phyloP scores from a whole-genome alignment of 2,888 invertebrate species.

The Eugnorisma glareosa region DNA sequence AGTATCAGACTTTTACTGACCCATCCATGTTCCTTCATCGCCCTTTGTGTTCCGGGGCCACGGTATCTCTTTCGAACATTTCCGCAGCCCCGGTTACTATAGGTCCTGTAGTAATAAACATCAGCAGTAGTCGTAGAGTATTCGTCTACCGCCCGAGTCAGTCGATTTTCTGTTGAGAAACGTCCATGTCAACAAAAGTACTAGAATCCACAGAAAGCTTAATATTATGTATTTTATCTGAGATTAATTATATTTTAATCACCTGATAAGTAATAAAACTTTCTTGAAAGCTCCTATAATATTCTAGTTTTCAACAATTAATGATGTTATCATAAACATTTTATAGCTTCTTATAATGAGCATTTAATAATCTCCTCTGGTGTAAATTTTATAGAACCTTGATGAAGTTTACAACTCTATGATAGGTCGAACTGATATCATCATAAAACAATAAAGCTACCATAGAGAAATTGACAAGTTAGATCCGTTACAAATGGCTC shows the following conservation, averaged over 20 bases:
- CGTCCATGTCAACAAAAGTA: background rate
- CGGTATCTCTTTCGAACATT: too few relatives aligned
- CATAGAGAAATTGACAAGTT: slow-evolving; percentile 10
- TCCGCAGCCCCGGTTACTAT: too few relatives aligned
- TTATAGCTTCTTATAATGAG: slow-evolving; percentile 17
- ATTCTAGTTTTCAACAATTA: slow-evolving; percentile 22
- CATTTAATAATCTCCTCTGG: slow-evolving; percentile 22
- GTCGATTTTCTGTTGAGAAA: background rate
- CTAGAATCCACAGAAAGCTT: background rate
- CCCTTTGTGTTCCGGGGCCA: too few relatives aligned
- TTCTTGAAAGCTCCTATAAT: slow-evolving; percentile 6
- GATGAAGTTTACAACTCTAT: slow-evolving; percentile 33
- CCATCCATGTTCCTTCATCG: too few relatives aligned
- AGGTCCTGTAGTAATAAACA: background rate
- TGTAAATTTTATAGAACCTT: slow-evolving; percentile 47
- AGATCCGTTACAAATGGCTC: background rate
- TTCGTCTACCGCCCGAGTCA: background rate
- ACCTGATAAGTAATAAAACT: slow-evolving; percentile 9
- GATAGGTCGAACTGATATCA: background rate
- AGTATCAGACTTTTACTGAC: too few relatives aligned
- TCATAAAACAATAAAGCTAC: slow-evolving; percentile 24
- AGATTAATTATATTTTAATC: background rate
- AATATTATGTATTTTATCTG: background rate
- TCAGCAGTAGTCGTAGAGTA: background rate
- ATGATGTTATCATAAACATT: slow-evolving; percentile 33